Conservation (phyloP, 2,888 invertebrate genomes). For the Eilema depressum region DNA sequence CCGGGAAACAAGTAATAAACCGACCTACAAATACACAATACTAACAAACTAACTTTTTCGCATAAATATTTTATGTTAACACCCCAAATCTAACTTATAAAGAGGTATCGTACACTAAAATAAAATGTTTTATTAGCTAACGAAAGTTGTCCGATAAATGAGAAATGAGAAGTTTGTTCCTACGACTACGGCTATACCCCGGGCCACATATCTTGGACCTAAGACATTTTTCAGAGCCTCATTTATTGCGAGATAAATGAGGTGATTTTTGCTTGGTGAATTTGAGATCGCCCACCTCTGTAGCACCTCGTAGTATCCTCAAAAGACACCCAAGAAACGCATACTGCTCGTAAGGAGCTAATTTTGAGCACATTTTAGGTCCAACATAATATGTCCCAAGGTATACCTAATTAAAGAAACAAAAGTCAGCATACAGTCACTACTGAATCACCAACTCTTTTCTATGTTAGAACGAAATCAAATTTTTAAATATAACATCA, state of each 20-base stretch:
- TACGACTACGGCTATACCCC: too few relatives aligned
- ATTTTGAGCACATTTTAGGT: too few relatives aligned
- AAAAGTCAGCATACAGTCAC: background rate
- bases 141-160: conserved; percentile 2
- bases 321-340: too few relatives aligned
- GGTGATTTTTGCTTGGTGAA: too few relatives aligned
- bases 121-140: conserved; percentile 8
- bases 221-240: too few relatives aligned
- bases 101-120: background rate
- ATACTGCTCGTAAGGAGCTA: too few relatives aligned
- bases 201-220: too few relatives aligned
- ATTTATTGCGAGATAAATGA: too few relatives aligned
- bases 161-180: conserved; percentile 10
- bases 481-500: background rate
- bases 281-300: too few relatives aligned
- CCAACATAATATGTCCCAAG: too few relatives aligned
- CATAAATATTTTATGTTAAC: conserved; percentile 8
- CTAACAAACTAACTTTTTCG: conserved; percentile 2
- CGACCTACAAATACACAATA: conserved; percentile 7
- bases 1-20: background rate
- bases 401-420: background rate
- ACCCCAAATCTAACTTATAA: conserved; percentile 1
- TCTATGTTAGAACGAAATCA: background rate
- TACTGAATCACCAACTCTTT: background rate
- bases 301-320: too few relatives aligned